These are phyloP conservation scores for Glareola pratincola DNA, from an alignment of 2,113 vertebrate species.

Conservation along the genomic window DNA sequence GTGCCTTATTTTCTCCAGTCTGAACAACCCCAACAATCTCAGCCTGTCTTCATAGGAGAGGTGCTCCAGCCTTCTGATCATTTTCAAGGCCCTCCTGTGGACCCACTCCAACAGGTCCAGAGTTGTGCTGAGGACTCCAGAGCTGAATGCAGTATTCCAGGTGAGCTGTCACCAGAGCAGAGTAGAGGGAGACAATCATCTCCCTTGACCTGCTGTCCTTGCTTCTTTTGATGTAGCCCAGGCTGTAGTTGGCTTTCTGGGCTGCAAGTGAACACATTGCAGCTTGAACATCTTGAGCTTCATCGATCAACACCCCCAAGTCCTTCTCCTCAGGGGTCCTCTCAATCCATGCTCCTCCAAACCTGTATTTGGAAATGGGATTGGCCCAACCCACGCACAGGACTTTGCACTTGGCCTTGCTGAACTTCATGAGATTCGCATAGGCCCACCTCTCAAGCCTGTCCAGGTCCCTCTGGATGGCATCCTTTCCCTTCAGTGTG, in stretches of 20 bases:
- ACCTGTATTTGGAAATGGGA: no score
- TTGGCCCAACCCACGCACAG: no score
- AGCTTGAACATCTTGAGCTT: no score
- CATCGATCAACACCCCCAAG: no score
- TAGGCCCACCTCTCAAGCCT: neutral
- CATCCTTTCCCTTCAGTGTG: neutral
- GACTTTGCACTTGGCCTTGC: neutral
- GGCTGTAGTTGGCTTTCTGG: no score
- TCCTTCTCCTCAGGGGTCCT: no score
- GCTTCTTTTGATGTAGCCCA: neutral
- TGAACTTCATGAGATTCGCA: neutral
- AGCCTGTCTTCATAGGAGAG: neutral
- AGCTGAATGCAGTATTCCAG: neutral
- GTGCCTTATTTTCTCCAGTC: neutral
- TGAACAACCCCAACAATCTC: neutral
- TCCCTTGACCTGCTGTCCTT: neutral
- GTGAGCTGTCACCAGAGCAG: neutral
- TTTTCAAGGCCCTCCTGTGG: neutral
- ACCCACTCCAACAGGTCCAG: neutral
- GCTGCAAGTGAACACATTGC: no score
- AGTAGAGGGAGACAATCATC: neutral
- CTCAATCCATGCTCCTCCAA: no score
- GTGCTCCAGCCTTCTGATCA: neutral
- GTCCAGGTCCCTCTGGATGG: neutral
- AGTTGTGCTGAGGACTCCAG: no score